Evolutionary conservation across 2,888 invertebrate species (phyloP).

Genomic region (Rhamnusium bicolor): DNA sequence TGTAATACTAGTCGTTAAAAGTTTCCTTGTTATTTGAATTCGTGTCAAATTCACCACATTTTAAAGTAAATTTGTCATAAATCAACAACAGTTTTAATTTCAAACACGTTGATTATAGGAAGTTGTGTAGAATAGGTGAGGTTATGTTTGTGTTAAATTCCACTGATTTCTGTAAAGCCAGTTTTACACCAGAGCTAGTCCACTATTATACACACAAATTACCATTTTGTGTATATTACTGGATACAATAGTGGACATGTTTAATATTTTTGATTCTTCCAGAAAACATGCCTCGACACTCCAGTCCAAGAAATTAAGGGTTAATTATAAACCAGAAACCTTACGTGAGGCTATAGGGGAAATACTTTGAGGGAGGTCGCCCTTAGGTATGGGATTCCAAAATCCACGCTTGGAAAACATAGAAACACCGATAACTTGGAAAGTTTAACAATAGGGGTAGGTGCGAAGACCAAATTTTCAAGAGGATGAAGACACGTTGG

Average conservation of each 20-base stretch:
- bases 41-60: background rate
- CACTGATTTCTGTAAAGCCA: background rate
- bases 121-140: background rate
- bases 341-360: background rate
- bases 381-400: background rate
- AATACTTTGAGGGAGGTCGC: background rate
- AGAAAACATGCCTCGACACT: background rate
- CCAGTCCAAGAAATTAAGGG: background rate
- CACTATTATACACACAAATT: background rate
- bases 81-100: background rate
- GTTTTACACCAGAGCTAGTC: background rate
- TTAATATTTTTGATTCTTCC: background rate
- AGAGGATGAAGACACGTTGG: background rate
- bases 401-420: background rate
- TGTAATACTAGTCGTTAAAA: background rate
- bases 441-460: background rate
- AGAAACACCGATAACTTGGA: background rate
- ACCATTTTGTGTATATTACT: background rate
- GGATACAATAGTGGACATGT: background rate
- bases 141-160: background rate
- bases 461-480: background rate
- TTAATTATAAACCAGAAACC: background rate
- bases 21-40: background rate
- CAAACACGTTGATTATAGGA: background rate
- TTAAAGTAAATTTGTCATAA: background rate